phyloP scores from a whole-genome alignment of 2,888 invertebrate species.

The Ophraella communa region DNA sequence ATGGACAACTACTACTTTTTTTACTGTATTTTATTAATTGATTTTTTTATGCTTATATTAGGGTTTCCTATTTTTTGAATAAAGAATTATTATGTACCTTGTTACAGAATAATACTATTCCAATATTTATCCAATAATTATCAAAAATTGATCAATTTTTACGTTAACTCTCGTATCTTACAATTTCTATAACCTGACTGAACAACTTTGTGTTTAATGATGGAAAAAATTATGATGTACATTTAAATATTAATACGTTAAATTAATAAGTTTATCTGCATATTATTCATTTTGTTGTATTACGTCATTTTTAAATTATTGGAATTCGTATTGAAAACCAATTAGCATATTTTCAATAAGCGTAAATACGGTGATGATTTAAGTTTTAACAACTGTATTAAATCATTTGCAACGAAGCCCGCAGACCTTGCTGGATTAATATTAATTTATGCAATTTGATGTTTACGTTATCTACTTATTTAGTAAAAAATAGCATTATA shows the following conservation, averaged over 20 bases:
- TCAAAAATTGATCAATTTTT: too few relatives aligned
- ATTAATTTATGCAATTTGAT: neutral
- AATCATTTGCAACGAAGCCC: neutral
- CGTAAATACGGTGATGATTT: neutral
- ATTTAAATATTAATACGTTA: neutral
- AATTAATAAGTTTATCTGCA: conserved; percentile 10
- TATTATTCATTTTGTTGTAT: neutral
- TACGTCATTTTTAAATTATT: conserved; percentile 19
- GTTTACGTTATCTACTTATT: neutral
- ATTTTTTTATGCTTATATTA: too few relatives aligned
- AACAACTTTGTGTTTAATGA: neutral
- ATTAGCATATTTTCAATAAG: neutral
- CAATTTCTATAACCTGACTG: conserved; percentile 6
- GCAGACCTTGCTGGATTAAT: neutral
- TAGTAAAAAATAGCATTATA: neutral
- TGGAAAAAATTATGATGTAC: conserved; percentile 9
- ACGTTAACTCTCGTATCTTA: neutral
- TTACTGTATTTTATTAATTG: too few relatives aligned
- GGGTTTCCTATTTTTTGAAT: too few relatives aligned
- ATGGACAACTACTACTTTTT: too few relatives aligned
- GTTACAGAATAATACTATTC: too few relatives aligned
- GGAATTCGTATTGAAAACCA: neutral
- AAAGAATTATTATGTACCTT: too few relatives aligned
- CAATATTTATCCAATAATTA: too few relatives aligned
- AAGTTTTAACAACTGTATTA: neutral